phyloP scores from a whole-genome alignment of 2,797 vertebrate genomes.

The Tamandua tetradactyla region DNA sequence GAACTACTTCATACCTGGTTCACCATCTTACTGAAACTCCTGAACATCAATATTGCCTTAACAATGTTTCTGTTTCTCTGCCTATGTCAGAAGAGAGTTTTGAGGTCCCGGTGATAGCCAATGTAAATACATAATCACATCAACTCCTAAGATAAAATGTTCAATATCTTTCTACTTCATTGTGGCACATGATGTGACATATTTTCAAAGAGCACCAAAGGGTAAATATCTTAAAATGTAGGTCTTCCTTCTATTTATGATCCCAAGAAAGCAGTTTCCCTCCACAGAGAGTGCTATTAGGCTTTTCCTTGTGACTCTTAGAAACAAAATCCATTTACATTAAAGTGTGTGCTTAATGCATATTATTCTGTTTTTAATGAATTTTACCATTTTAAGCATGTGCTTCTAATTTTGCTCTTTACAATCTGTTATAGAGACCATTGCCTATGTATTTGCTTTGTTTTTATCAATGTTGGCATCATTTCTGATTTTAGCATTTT shows the following conservation, averaged over 20 bases:
- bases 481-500: neutral
- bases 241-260: neutral
- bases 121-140: neutral
- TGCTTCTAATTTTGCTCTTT: neutral
- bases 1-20: neutral
- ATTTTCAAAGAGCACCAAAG: neutral
- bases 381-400: neutral
- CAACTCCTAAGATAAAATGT: neutral
- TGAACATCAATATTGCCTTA: neutral
- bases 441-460: neutral
- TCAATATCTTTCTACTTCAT: neutral
- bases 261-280: no score
- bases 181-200: neutral
- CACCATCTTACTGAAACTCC: neutral
- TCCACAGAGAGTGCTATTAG: neutral
- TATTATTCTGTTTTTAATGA: neutral
- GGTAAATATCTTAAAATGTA: neutral
- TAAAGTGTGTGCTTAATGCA: neutral
- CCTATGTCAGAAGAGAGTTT: neutral
- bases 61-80: neutral
- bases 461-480: neutral
- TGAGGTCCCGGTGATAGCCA: neutral
- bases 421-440: neutral
- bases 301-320: neutral
- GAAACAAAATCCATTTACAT: neutral